phyloP scores from a whole-genome alignment of 2,113 vertebrate genomes.

The Phocoena sinus region DNA sequence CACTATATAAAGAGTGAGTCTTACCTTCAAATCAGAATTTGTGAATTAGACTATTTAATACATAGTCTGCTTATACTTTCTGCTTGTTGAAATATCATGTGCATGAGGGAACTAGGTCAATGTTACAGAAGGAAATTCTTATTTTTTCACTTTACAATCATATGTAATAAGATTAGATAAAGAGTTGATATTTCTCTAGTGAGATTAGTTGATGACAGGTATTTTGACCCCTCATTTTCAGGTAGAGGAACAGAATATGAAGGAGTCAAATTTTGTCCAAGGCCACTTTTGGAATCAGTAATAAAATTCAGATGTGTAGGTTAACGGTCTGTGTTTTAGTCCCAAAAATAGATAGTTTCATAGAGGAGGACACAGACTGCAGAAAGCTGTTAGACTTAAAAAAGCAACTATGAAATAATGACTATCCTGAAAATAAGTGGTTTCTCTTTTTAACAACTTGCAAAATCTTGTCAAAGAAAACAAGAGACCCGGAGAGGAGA shows the following conservation, averaged over 20 bases:
- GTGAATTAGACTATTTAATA: background rate
- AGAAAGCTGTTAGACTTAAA: background rate
- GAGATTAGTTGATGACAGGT: background rate
- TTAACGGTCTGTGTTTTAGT: background rate
- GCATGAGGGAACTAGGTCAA: background rate
- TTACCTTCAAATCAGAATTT: background rate
- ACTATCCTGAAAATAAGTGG: background rate
- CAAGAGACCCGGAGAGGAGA: background rate
- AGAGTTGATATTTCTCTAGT: background rate
- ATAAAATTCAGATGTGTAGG: background rate
- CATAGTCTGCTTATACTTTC: background rate
- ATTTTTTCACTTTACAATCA: background rate
- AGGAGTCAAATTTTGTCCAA: background rate
- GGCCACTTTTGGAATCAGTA: background rate
- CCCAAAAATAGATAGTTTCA: background rate
- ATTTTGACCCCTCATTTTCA: background rate
- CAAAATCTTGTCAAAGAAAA: background rate
- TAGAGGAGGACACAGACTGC: background rate
- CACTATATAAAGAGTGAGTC: background rate
- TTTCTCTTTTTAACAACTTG: background rate
- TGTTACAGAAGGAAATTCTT: background rate
- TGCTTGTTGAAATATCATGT: background rate
- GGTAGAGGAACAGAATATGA: background rate
- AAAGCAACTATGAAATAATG: background rate
- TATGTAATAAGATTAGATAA: background rate